Evolutionary conservation across 2,113 vertebrate species (phyloP), one percentile per base, ranked within the genome.

Genomic region (Phainopepla nitens): DNA sequence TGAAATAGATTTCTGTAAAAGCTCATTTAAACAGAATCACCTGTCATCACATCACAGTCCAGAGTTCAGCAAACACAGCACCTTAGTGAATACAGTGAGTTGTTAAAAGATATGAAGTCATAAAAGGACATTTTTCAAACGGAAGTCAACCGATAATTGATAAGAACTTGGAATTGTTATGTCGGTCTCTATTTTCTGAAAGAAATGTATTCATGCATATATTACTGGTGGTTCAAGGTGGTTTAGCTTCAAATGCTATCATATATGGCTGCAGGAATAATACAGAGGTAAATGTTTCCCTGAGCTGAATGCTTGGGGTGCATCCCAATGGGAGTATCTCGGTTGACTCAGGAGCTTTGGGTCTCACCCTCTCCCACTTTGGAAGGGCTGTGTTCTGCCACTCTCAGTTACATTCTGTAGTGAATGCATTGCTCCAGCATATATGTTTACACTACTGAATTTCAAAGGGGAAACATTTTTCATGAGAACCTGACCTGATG

Each of bases 1-100:
- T 23, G 29, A 71, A 89, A 95, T 23, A 60, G 68, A 85, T 91
- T 92, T 86, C 78, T 70, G 23, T 47, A 92, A 82, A 91, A 64
- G 29, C 47, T 94, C 50, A 90, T 89, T 91, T 82, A 73, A 54
- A 82, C 36, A 83, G 18, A 44, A 64, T 61, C 29, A 47, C 39
- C 28, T 85, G 82, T 41, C 80, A 71, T 64, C 87, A 61, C 54
- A 95, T 36, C 20, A 36, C 1, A 14, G 49, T 24, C 64, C 49
- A 57, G 73, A 89, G 49, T 70, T 86, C 78, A 78, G 70, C 54
- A 92, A 89, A 69, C 39, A 84, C 9, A 83, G 79, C 0, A 6
- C 58, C 82, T 89, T 57, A 64, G 35, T 56, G 31, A 57, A 51
- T 31, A 73, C 20, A 60, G 24, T 28, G 49, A 56, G 9, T 45